Evolutionary conservation across 2,113 vertebrate species (phyloP).

Genomic region (Passerina amoena): DNA sequence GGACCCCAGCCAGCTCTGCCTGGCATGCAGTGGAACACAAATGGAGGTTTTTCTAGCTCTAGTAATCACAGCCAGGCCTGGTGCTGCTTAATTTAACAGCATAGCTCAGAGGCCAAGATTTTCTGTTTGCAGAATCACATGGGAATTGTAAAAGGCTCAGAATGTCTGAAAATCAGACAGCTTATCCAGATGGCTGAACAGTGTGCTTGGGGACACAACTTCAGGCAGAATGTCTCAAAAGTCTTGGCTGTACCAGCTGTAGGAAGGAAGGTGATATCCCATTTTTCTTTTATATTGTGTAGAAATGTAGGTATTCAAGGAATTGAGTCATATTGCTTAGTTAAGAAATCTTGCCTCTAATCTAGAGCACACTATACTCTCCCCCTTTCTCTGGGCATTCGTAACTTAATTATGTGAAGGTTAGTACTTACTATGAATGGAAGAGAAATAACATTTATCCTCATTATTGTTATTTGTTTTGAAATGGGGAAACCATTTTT

Average conservation of each 20-base stretch:
- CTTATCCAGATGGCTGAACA: slow-evolving; percentile 48
- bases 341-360: background rate
- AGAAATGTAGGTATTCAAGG: background rate
- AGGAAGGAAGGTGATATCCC: background rate
- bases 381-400: background rate
- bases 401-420: background rate
- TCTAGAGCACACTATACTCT: background rate
- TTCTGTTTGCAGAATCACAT: slow-evolving; percentile 43
- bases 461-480: background rate
- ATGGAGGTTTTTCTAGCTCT: slow-evolving; percentile 43
- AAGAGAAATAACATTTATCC: background rate
- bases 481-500: background rate
- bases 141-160: slow-evolving; percentile 56
- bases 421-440: background rate
- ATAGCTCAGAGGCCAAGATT: slow-evolving; percentile 20
- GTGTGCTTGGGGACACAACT: background rate
- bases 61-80: slow-evolving; percentile 41
- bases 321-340: background rate
- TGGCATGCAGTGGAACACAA: slow-evolving; percentile 22
- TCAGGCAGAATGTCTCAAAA: background rate
- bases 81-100: slow-evolving; percentile 50
- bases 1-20: background rate
- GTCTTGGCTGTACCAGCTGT: background rate
- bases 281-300: background rate
- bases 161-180: slow-evolving; percentile 54